Conservation (phyloP, 2,888 invertebrate species). For the Bruchidius siliquastri region DNA sequence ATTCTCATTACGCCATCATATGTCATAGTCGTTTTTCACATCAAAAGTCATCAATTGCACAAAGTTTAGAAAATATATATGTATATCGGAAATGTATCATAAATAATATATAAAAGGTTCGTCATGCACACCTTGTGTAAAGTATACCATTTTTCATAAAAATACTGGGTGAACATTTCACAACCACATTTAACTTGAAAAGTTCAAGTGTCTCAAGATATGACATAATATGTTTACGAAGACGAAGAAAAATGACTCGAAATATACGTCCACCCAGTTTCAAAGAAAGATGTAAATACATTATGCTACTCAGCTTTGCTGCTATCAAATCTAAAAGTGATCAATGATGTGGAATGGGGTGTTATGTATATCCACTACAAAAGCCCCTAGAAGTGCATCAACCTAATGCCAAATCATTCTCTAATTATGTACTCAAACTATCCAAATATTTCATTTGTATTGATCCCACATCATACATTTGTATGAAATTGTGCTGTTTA, state of each 20-base stretch:
- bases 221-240: no score
- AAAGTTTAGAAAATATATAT: constrained; percentile 28
- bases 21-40: constrained; percentile 35
- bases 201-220: no score
- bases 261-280: not conserved
- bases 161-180: not conserved
- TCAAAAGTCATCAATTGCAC: constrained; percentile 42
- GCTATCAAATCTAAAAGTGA: constrained; percentile 39
- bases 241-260: not conserved
- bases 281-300: not conserved
- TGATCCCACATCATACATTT: not conserved
- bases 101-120: constrained; percentile 5
- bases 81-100: constrained; percentile 8
- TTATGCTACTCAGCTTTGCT: constrained; percentile 35
- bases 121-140: not conserved
- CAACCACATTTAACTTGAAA: not conserved
- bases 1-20: constrained; percentile 38
- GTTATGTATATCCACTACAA: constrained; percentile 32
- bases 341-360: constrained; percentile 28
- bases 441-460: no score
- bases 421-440: not conserved
- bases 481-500: not conserved
- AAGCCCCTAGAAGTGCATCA: constrained; percentile 37
- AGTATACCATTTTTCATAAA: not conserved
- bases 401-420: not conserved